Percentiles rank a stretch among this genome's conserved stretches.
phyloP scores from a whole-genome alignment of 2,113 vertebrate genomes.

The Parotia lawesii region DNA sequence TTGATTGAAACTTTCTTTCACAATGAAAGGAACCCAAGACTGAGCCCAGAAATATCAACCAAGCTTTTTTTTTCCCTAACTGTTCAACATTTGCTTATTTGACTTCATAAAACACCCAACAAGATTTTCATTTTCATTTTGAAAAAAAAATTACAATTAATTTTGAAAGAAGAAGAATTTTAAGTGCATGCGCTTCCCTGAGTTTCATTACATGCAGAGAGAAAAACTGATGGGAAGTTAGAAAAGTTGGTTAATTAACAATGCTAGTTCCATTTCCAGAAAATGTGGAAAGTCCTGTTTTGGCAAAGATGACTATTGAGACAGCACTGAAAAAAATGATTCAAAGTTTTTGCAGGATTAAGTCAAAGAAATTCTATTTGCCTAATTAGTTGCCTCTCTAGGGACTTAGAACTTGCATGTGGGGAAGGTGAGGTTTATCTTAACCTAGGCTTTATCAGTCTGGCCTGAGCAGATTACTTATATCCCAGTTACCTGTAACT shows the following conservation, averaged over 20 bases:
- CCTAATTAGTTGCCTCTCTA: neutral
- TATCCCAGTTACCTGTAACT: neutral
- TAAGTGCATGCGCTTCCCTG: neutral
- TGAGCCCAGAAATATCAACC: neutral
- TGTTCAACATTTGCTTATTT: neutral
- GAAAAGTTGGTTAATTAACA: neutral
- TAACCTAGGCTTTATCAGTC: neutral
- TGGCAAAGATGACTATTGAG: neutral
- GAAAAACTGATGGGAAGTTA: neutral
- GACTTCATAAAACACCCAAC: neutral
- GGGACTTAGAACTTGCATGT: neutral
- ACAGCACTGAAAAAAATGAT: neutral
- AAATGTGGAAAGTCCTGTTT: neutral
- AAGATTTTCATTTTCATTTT: neutral
- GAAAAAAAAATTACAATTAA: neutral
- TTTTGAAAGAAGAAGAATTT: neutral
- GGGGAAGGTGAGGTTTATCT: neutral
- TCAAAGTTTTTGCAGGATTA: neutral
- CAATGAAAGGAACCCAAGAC: neutral
- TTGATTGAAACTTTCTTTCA: neutral
- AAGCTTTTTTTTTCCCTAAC: fast-evolving
- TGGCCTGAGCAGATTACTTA: neutral
- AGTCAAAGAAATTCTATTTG: neutral
- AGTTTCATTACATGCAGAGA: neutral
- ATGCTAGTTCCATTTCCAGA: neutral